Evolutionary conservation across 2,888 invertebrate species (phyloP), one percentile per base, ranked within the genome.

Genomic region (Diarsia mendica): DNA sequence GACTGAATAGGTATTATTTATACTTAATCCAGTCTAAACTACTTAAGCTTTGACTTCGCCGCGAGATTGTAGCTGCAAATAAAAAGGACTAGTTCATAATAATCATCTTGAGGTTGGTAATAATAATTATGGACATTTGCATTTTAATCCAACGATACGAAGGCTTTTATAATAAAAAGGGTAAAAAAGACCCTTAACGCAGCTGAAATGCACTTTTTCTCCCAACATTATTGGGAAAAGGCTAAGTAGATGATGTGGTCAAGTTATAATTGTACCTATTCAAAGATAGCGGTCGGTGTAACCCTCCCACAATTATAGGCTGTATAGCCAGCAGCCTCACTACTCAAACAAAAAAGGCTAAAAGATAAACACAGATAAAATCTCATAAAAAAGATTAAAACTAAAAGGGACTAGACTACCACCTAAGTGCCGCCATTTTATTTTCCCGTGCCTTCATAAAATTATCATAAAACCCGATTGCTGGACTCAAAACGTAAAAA

Each of bases 401-500:
- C 64, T 84, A 60, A 76, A 68, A 84, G 67, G 51, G 49, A 48
- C 77, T 83, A 63, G 70, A 46, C 84, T 67, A 63, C 66, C 49
- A n/a, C 48, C 20, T 75, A 72, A 82, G 75, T 80, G 81, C 67
- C 53, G 67, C 84, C 72, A 84, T 81, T 76, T 84, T 83, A 77
- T 65, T 63, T 77, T 51, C 13, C 33, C 9, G 1, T 11, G 55
- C 67, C 55, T 84, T 75, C 85, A 79, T 85, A 87, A 85, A 85
- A 85, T 72, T 64, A 74, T 72, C 85, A 83, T 88, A 82, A 86
- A 87, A 81, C 66, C 69, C 18, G 69, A 80, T 78, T 68, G 77
- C 76, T 39, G 68, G 20, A 46, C 65, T 77, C 33, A 8, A 75
- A 80, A 84, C 74, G 67, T 87, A 81, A 87, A 88, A 77, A 49